These are phyloP conservation scores for Bombus pascuorum DNA, from an alignment of 1,140 invertebrate species.

Conservation along the genomic window DNA sequence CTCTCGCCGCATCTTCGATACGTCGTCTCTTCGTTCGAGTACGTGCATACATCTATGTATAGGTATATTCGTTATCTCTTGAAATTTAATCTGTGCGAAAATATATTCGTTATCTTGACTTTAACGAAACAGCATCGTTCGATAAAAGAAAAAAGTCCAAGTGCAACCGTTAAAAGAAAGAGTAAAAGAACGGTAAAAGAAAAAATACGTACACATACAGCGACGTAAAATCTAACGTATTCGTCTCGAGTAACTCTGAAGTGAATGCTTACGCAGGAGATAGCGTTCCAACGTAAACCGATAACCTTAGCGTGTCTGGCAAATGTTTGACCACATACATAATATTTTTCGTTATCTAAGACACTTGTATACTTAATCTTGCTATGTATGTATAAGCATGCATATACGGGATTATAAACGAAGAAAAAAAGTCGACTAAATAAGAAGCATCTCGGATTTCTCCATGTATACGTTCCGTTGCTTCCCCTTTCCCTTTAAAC, in stretches of 20 bases:
- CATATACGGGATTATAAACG: no score
- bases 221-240: not conserved
- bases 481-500: not conserved
- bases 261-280: constrained; percentile 48
- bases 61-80: not conserved
- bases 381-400: no score
- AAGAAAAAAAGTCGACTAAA: not conserved
- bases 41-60: constrained; percentile 13
- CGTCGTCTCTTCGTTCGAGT: constrained; percentile 44
- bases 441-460: not conserved
- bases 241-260: not conserved
- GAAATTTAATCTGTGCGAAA: not conserved
- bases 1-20: not conserved
- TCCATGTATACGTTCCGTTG: no score
- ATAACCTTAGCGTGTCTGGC: constrained; percentile 55
- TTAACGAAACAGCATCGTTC: not conserved
- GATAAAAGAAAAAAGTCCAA: not conserved
- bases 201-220: not conserved
- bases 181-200: not conserved
- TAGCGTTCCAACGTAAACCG: constrained; percentile 62
- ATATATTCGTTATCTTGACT: constrained; percentile 29
- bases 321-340: constrained; percentile 30
- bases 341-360: constrained; percentile 29
- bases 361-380: not conserved
- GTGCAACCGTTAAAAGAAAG: not conserved